These are phyloP conservation scores for Chrysemys picta DNA, from an alignment of 2,113 vertebrate genomes.

Conservation along the genomic window DNA sequence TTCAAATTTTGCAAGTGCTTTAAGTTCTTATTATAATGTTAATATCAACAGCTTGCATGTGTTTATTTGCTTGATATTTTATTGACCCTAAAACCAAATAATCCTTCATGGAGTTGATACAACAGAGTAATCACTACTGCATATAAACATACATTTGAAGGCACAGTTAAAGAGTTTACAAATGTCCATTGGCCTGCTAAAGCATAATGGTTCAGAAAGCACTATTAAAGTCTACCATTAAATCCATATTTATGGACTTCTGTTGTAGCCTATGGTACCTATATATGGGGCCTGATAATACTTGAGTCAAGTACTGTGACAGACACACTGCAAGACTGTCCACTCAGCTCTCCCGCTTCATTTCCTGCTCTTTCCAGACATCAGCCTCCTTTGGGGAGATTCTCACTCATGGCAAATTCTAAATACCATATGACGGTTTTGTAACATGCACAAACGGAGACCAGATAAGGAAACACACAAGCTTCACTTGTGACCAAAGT, in stretches of 20 bases:
- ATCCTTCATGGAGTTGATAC: background rate
- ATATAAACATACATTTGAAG: background rate
- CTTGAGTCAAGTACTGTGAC: background rate
- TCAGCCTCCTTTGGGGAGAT: background rate
- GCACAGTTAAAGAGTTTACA: background rate
- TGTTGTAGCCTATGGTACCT: background rate
- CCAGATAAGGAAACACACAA: background rate
- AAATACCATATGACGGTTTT: background rate
- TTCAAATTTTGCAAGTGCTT: constrained; percentile 6
- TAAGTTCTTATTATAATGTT: constrained; percentile 13
- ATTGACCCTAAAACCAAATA: constrained; percentile 7
- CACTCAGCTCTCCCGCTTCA: background rate
- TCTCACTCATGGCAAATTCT: background rate
- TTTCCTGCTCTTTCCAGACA: background rate
- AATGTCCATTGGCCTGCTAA: background rate
- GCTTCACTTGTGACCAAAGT: background rate
- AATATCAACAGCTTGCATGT: background rate
- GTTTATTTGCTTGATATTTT: background rate
- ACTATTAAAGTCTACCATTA: background rate
- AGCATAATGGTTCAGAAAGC: background rate
- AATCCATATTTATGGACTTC: background rate
- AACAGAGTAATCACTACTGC: background rate
- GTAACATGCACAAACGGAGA: background rate
- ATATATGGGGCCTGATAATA: background rate
- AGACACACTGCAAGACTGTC: background rate